These are phyloP conservation scores for Dysmachus trigonus DNA, from an alignment of 2,888 invertebrate genomes.

Conservation along the genomic window DNA sequence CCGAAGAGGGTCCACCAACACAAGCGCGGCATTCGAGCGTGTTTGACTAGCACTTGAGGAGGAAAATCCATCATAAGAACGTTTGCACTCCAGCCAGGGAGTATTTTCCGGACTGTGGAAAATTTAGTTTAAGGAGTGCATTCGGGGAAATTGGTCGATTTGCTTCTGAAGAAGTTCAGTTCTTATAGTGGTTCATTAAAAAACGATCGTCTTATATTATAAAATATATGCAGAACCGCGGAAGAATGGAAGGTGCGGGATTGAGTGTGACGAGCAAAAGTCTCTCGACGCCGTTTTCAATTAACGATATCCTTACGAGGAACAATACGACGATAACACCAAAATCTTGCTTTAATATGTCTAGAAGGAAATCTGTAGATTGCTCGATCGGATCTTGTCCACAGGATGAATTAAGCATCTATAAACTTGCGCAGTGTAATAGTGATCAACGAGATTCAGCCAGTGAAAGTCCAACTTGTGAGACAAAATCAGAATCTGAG, in stretches of 20 bases:
- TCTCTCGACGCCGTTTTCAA: conserved; percentile 74
- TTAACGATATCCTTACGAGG: conserved; percentile 75
- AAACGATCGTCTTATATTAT: neutral
- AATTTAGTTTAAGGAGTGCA: conserved; percentile 44
- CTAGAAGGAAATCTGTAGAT: conserved; percentile 53
- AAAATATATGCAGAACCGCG: neutral
- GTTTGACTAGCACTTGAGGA: conserved; percentile 49
- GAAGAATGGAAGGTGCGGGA: conserved; percentile 45
- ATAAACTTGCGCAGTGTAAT: conserved; percentile 46
- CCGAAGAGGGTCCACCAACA: conserved; percentile 1
- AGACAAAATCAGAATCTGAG: conserved; percentile 51
- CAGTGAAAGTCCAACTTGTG: conserved; percentile 52
- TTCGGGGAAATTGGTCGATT: conserved; percentile 45
- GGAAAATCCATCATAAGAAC: conserved; percentile 47
- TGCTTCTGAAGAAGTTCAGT: neutral
- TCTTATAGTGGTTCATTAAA: neutral
- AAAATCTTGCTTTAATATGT: conserved; percentile 45
- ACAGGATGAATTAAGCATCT: conserved; percentile 49
- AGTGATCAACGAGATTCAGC: conserved; percentile 51
- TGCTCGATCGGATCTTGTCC: conserved; percentile 49
- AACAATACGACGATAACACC: conserved; percentile 55
- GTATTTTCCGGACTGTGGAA: conserved; percentile 12
- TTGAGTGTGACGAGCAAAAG: conserved; percentile 56
- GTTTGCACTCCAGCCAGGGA: conserved; percentile 27
- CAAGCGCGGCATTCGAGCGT: conserved; percentile 11